Percentiles rank a stretch among this genome's conserved stretches.
These are phyloP conservation scores for Pristionchus exspectatus DNA, from an alignment of 2,888 invertebrate genomes.

Conservation along the genomic window DNA sequence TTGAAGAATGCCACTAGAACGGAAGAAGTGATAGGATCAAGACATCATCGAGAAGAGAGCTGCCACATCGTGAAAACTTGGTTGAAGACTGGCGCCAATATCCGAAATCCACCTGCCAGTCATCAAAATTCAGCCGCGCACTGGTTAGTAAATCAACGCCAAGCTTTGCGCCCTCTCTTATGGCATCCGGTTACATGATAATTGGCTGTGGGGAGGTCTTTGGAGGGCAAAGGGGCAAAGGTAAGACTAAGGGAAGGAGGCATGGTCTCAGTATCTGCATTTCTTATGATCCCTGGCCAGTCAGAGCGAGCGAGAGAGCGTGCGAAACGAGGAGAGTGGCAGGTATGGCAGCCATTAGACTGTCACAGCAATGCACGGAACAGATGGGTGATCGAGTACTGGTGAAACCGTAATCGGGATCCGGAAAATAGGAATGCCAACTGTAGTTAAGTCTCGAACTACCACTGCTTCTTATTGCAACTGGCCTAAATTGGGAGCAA, in stretches of 20 bases:
- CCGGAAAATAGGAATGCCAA: not conserved
- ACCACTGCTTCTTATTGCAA: not conserved
- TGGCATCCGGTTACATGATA: slow-evolving; percentile 45
- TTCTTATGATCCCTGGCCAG: not conserved
- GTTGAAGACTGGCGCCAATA: not conserved
- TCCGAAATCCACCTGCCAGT: not conserved
- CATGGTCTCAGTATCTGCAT: not conserved
- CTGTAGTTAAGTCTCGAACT: not conserved
- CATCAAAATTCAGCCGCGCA: not conserved
- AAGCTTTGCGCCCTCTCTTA: not conserved
- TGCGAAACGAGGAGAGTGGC: not conserved
- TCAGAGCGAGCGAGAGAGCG: not conserved
- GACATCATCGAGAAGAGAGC: too few species aligned
- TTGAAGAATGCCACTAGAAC: too few species aligned
- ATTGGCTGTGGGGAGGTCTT: not conserved
- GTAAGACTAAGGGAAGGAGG: too few species aligned
- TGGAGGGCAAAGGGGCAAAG: not conserved
- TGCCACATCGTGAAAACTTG: too few species aligned
- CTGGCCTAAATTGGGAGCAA: not conserved
- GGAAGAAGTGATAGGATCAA: too few species aligned
- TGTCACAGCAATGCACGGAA: not conserved
- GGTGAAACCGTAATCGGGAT: not conserved
- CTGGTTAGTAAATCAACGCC: slow-evolving; percentile 1
- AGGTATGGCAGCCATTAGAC: not conserved
- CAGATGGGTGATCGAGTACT: not conserved